phyloP scores from a whole-genome alignment of 1,140 invertebrate species.

The Anoplolepis gracilipes region DNA sequence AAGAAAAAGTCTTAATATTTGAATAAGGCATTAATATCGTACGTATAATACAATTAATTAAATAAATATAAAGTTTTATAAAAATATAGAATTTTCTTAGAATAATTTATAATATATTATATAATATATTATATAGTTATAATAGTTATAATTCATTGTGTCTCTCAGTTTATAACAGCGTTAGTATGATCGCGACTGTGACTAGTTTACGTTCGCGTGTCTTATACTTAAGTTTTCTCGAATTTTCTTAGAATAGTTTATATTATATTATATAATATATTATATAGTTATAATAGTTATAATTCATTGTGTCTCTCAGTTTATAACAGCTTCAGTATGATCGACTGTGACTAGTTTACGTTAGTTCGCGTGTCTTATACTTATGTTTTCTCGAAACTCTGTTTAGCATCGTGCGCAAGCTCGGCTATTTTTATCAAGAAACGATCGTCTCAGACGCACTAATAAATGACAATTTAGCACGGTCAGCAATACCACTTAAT shows the following conservation, averaged over 20 bases:
- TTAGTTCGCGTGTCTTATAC: too few species aligned
- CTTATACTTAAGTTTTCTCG: conserved; percentile 1
- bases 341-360: too few species aligned
- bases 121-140: too few species aligned
- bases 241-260: not conserved
- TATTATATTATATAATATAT: too few species aligned
- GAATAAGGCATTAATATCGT: not conserved
- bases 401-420: not conserved
- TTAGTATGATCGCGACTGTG: not conserved
- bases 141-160: too few species aligned
- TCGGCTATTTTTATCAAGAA: conserved; percentile 37
- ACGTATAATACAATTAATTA: not conserved
- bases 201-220: not conserved
- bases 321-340: not conserved
- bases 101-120: not conserved
- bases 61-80: not conserved
- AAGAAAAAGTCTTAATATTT: too few species aligned
- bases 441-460: not conserved
- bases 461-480: conserved; percentile 26
- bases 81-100: not conserved
- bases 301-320: too few species aligned
- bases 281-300: not conserved
- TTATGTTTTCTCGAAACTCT: conserved; percentile 7
- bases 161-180: too few species aligned
- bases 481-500: not conserved